A percentile compares a stretch with the other conserved stretches of the same genome.
These are phyloP conservation scores for Kuschelorhynchus macadamiae DNA, from an alignment of 2,888 invertebrate genomes.

Conservation along the genomic window DNA sequence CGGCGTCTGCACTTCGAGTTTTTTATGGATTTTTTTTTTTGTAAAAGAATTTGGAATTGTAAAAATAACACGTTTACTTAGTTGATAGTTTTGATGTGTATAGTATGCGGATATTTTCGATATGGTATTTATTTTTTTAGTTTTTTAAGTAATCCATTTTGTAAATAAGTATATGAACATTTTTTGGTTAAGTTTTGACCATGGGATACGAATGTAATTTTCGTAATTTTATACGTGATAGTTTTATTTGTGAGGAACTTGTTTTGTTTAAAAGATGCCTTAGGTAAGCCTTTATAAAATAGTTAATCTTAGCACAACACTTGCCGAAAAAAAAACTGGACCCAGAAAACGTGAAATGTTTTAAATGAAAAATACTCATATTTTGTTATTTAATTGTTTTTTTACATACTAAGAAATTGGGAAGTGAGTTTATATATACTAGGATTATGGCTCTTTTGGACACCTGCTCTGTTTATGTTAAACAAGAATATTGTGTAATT, in stretches of 20 bases:
- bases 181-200: not conserved
- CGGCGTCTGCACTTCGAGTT: not conserved
- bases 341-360: no score
- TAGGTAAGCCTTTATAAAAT: constrained; percentile 4
- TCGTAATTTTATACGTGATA: constrained; percentile 8
- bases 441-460: no score
- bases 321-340: no score
- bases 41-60: constrained; percentile 9
- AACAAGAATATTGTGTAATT: no score
- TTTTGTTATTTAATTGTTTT: no score
- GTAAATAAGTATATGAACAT: not conserved
- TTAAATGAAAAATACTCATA: no score
- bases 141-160: not conserved
- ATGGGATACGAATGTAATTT: constrained; percentile 12
- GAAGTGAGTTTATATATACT: no score
- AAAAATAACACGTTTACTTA: not conserved
- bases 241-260: constrained; percentile 13
- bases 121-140: not conserved
- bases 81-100: not conserved
- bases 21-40: not conserved
- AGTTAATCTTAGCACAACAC: no score
- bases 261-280: constrained; percentile 22
- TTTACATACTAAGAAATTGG: no score
- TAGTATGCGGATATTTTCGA: not conserved
- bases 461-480: no score